Percentiles rank a stretch among this genome's conserved stretches.
Conservation (phyloP, 2,113 vertebrate species). For the Bagarius yarrelli region DNA sequence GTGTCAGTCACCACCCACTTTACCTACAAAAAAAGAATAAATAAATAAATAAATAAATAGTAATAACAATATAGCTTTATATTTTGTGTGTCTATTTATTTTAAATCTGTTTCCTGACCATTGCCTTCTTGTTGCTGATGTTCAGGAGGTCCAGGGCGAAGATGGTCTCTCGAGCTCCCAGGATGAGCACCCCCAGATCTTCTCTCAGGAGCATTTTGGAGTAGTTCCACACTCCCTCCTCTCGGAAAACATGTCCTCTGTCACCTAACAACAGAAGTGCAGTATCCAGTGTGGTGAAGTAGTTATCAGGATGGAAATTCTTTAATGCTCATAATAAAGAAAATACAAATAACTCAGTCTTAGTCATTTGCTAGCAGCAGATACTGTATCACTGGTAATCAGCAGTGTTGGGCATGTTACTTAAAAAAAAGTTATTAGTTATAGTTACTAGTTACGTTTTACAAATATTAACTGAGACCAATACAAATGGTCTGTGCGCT, state of each 20-base stretch:
- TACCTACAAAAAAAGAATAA: conserved; percentile 56
- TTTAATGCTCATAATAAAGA: neutral
- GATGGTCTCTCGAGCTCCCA: conserved; percentile 72
- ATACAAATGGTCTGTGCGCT: too few relatives aligned
- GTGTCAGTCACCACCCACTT: conserved; percentile 64
- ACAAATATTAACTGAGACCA: too few relatives aligned
- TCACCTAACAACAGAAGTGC: neutral
- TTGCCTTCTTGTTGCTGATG: conserved; percentile 67
- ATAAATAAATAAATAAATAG: neutral
- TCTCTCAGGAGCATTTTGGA: conserved; percentile 73
- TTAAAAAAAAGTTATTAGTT: too few relatives aligned
- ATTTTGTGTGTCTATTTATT: too few relatives aligned
- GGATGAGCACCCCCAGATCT: conserved; percentile 65
- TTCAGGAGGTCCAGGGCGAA: conserved; percentile 72
- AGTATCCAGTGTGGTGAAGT: neutral
- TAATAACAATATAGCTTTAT: too few relatives aligned
- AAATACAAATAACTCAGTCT: neutral
- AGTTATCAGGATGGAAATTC: neutral
- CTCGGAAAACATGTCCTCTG: conserved; percentile 62
- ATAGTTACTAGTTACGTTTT: too few relatives aligned
- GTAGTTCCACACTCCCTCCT: conserved; percentile 69
- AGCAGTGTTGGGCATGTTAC: too few relatives aligned
- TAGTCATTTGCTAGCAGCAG: neutral
- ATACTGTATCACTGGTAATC: neutral
- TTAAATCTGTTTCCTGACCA: conserved; percentile 64